Conservation (phyloP, 2,888 invertebrate genomes). For the Archaeoteleia sp. region DNA sequence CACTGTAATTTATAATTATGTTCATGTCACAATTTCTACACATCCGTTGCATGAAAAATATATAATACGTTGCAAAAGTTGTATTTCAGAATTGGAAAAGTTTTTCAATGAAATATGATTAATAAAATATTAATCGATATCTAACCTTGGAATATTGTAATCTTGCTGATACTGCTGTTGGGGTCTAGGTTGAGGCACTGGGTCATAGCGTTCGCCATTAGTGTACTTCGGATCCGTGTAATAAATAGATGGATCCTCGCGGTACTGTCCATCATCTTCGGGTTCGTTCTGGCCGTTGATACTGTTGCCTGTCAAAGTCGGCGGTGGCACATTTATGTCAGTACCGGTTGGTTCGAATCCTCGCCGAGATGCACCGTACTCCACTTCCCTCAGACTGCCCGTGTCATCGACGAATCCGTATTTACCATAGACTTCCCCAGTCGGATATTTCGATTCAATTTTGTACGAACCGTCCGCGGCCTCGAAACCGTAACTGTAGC, state of each 20-base stretch:
- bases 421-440: slow-evolving; percentile 90
- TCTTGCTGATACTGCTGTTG: slow-evolving; percentile 13
- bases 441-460: slow-evolving; percentile 90
- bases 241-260: slow-evolving; percentile 88
- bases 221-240: slow-evolving; percentile 82
- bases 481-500: slow-evolving; percentile 92
- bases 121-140: no score
- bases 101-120: no score
- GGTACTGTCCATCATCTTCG: slow-evolving; percentile 90
- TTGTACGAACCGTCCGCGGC: slow-evolving; percentile 91
- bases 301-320: slow-evolving; percentile 78
- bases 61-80: no score
- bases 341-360: slow-evolving; percentile 88
- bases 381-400: slow-evolving; percentile 85
- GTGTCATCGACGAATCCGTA: slow-evolving; percentile 91
- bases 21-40: no score
- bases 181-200: slow-evolving; percentile 60
- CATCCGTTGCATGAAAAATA: no score
- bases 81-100: no score
- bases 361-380: slow-evolving; percentile 88
- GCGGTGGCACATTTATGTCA: slow-evolving; percentile 88
- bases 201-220: slow-evolving; percentile 71
- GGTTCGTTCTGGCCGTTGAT: slow-evolving; percentile 76
- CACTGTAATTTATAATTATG: no score
- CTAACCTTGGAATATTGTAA: no score